Evolutionary conservation across 2,797 vertebrate species (phyloP).

Genomic region (Molothrus ater): DNA sequence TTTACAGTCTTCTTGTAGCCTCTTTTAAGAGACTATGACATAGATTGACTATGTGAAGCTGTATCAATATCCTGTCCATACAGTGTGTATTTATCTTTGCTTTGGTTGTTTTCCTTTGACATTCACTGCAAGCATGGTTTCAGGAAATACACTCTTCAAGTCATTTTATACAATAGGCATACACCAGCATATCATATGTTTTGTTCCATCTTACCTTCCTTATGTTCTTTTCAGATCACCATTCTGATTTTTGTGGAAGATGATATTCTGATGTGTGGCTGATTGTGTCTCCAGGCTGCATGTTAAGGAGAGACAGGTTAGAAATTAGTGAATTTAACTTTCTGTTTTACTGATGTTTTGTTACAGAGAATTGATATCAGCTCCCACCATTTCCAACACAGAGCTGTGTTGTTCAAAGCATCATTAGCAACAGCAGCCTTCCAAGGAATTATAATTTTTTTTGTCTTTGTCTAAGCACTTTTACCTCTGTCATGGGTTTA

Average conservation of each 20-base stretch:
- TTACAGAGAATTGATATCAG: not conserved
- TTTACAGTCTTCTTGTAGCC: not conserved
- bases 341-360: not conserved
- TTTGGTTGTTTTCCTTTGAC: not conserved
- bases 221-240: not conserved
- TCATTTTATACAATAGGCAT: not conserved
- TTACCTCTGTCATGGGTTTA: not conserved
- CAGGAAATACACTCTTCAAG: not conserved
- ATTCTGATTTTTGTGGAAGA: not conserved
- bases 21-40: not conserved
- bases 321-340: not conserved
- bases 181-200: not conserved
- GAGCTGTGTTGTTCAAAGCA: not conserved
- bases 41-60: not conserved
- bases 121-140: not conserved
- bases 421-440: not conserved
- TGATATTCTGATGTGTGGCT: not conserved
- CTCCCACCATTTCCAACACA: not conserved
- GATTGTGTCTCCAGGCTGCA: not conserved
- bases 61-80: not conserved
- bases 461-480: not conserved
- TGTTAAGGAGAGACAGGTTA: not conserved
- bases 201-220: not conserved
- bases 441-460: not conserved
- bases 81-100: not conserved